These are phyloP conservation scores for Callipepla squamata DNA, from an alignment of 2,113 vertebrate species.

Conservation along the genomic window DNA sequence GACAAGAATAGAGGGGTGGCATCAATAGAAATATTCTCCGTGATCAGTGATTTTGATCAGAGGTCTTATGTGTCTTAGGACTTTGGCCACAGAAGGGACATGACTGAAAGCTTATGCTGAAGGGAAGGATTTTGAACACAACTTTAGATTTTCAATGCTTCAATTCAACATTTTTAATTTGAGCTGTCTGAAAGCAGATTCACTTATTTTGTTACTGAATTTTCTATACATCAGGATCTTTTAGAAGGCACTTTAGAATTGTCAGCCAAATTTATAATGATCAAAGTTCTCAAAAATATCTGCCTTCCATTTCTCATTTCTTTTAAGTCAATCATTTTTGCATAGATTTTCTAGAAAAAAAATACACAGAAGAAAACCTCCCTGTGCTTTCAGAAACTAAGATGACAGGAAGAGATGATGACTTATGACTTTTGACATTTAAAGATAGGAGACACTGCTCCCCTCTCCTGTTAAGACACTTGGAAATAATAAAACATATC, in stretches of 20 bases:
- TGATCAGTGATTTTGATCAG: background rate
- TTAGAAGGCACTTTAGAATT: background rate
- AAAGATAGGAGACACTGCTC: background rate
- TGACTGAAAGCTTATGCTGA: background rate
- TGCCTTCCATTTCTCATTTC: background rate
- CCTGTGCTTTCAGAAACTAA: background rate
- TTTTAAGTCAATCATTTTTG: background rate
- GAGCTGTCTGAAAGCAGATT: background rate
- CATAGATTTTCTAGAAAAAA: background rate
- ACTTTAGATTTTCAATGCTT: background rate
- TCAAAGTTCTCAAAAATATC: background rate
- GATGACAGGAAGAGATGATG: background rate
- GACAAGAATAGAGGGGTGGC: background rate
- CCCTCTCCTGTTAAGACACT: background rate
- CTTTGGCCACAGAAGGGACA: background rate
- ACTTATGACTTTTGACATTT: conserved; percentile 43
- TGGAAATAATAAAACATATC: background rate
- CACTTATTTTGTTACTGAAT: background rate
- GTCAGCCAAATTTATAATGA: background rate
- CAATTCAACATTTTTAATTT: background rate
- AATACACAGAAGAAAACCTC: background rate
- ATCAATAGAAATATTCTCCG: background rate
- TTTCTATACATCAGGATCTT: background rate
- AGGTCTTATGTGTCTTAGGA: background rate
- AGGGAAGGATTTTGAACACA: background rate